Percentiles rank a stretch among this genome's conserved stretches.
Evolutionary conservation across 2,113 vertebrate genomes (phyloP).

Genomic region (Sceloporus tristichus): DNA sequence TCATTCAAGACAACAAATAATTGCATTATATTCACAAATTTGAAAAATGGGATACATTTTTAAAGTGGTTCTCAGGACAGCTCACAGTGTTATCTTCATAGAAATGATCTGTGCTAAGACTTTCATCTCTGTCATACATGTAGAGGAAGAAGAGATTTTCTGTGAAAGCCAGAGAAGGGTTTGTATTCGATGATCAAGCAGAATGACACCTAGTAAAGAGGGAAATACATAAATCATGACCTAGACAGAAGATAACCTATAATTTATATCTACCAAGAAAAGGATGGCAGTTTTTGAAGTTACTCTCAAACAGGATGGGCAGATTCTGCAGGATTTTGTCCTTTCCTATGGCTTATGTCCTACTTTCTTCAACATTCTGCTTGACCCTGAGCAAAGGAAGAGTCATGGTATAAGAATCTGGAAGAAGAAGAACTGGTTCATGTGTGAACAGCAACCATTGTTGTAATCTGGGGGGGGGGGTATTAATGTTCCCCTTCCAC

Average conservation of each 20-base stretch:
- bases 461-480: no score
- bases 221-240: not conserved
- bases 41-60: slow-evolving; percentile 4
- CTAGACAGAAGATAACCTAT: not conserved
- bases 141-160: not conserved
- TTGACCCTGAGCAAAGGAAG: no score
- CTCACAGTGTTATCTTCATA: not conserved
- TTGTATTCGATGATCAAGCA: not conserved
- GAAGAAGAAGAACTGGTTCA: no score
- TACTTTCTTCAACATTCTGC: not conserved
- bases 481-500: no score
- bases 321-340: not conserved
- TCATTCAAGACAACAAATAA: slow-evolving; percentile 17
- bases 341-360: not conserved
- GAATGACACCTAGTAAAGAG: not conserved
- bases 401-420: no score
- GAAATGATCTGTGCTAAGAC: not conserved
- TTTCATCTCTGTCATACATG: not conserved
- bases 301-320: not conserved
- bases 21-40: slow-evolving; percentile 25
- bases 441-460: no score
- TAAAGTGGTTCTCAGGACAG: not conserved
- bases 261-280: not conserved
- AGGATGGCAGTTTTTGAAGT: not conserved
- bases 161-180: not conserved